phyloP scores from a whole-genome alignment of 2,797 vertebrate genomes.

The Oophaga sylvatica region DNA sequence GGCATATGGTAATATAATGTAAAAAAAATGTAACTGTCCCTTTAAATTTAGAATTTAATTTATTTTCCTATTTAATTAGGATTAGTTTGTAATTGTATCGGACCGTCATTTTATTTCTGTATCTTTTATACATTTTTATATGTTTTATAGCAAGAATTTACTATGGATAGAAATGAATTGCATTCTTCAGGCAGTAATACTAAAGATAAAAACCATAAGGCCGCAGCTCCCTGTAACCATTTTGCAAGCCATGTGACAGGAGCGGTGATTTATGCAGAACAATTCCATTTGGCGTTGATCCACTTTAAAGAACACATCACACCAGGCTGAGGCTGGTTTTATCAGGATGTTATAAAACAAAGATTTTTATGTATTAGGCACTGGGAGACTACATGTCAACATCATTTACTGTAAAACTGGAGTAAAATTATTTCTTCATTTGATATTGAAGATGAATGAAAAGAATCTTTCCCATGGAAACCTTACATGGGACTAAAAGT shows the following conservation, averaged over 20 bases:
- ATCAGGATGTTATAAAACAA: not conserved
- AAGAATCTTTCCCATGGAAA: not conserved
- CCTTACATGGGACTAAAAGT: not conserved
- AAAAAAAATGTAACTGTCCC: too few relatives aligned
- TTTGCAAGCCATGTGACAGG: slow-evolving; percentile 29
- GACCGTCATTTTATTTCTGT: not conserved
- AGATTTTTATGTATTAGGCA: slow-evolving; percentile 4
- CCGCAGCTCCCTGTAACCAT: slow-evolving; percentile 30
- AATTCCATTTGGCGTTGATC: slow-evolving; percentile 33
- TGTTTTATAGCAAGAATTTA: not conserved
- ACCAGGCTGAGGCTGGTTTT: slow-evolving; percentile 27
- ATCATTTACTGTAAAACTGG: not conserved
- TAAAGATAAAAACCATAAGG: not conserved
- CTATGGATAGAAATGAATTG: not conserved
- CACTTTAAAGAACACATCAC: slow-evolving; percentile 41
- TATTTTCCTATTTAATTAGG: not conserved
- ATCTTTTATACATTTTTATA: not conserved
- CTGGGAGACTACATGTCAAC: not conserved
- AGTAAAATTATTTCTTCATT: not conserved
- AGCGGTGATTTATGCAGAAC: slow-evolving; percentile 37
- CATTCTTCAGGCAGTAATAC: not conserved
- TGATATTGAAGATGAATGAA: not conserved
- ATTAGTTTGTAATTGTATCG: not conserved
- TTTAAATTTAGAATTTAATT: not conserved
- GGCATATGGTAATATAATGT: too few relatives aligned